Base-by-base conservation (phyloP, 2,888 invertebrate species). In the Leucoma salicis region DNA sequence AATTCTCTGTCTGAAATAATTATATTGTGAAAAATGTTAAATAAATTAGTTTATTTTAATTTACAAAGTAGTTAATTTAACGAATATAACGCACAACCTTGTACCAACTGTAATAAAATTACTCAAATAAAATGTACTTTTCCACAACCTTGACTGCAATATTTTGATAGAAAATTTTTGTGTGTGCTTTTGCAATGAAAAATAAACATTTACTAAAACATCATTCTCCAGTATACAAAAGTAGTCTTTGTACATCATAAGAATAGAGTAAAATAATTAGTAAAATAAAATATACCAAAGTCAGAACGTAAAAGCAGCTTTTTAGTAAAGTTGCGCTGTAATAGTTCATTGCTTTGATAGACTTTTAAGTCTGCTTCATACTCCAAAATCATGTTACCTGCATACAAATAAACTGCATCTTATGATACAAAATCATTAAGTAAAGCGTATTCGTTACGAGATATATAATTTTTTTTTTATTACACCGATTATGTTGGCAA, bases 81-180 rank as follows among this genome's bases (percentile, higher is more conserved):
- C 61, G 62, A 74, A 71, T 68, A 56, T 60, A 67, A 78, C 82
- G 82, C 81, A 82, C 81, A 82, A 82, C 77, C 76, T 63, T 61
- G 44, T 61, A 57, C 68, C 68, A 71, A 53, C 68, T 64, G 63
- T 70, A 63, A 60, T 46, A 46, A 18, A 18, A 63, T 50, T 52
- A 47, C 32, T 42, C 45, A 54, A 49, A 49, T 45, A 51, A 48
- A 53, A 49, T 54, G 46, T 51, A 63, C 56, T 57, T 57, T 63
- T 46, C 55, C 59, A 55, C 44, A 54, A 56, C 45, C 56, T 57
- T 63, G 64, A 70, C 55, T 53, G 50, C 44, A 60, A 60, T 31
- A 51, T 59, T 71, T 68, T 63, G 40, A 71, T 61, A 68, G 58
- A 46, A 53, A 60, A 63, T 63, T 58, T 68, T 66, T 69, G 57